A percentile compares a stretch with the other conserved stretches of the same genome.
Evolutionary conservation across 2,113 vertebrate genomes (phyloP).

Genomic region (Dasyornis broadbenti): DNA sequence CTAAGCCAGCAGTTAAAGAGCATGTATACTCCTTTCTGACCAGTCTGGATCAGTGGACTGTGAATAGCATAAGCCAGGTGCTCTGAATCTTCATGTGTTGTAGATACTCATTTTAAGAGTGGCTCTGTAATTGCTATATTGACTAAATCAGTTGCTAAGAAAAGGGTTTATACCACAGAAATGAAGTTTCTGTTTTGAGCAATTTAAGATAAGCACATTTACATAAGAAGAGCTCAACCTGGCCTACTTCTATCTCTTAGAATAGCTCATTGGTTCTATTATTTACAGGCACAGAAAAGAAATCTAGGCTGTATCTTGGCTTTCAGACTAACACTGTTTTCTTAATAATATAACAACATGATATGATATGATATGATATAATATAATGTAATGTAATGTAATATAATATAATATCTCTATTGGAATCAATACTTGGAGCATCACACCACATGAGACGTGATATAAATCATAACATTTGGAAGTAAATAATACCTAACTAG

Average conservation of each 20-base stretch:
- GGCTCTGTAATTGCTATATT: neutral
- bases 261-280: neutral
- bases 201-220: neutral
- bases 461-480: neutral
- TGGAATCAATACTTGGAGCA: neutral
- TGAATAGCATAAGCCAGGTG: neutral
- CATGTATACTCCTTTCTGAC: neutral
- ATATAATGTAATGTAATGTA: too few species aligned
- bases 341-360: neutral
- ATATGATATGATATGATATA: too few species aligned
- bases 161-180: neutral
- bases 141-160: neutral
- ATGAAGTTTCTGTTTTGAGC: neutral
- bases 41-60: neutral
- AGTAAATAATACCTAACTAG: neutral
- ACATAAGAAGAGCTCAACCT: neutral
- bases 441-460: neutral
- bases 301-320: neutral
- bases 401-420: neutral
- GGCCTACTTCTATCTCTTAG: neutral
- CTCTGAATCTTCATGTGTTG: neutral
- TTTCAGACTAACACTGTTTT: neutral
- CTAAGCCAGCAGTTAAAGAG: neutral
- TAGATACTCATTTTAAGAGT: neutral
- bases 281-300: neutral